A percentile compares a stretch with the other conserved stretches of the same genome.
Conservation (phyloP, 2,888 invertebrate species). For the Mythimna lalbum region DNA sequence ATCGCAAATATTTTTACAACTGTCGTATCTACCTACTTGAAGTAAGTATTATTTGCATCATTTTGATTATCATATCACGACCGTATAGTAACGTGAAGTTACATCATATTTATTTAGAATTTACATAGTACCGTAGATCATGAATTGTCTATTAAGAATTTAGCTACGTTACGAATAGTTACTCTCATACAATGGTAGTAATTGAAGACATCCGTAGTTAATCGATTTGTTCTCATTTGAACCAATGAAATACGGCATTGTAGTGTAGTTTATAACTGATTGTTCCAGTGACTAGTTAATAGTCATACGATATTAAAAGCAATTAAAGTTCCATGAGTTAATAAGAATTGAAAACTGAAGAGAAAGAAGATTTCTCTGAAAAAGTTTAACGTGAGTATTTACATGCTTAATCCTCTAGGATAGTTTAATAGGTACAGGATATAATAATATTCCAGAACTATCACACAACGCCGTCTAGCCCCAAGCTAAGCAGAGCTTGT, state of each 20-base stretch:
- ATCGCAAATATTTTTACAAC: constrained; percentile 16
- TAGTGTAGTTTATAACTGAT: constrained; percentile 28
- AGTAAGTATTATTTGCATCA: constrained; percentile 35
- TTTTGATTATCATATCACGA: constrained; percentile 45
- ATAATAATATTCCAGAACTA: no score
- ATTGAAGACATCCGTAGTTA: constrained; percentile 16
- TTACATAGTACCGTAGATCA: constrained; percentile 19
- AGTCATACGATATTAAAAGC: constrained; percentile 11
- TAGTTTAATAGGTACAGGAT: constrained; percentile 19
- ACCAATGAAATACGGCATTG: background rate
- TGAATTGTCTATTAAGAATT: constrained; percentile 1
- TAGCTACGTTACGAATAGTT: background rate
- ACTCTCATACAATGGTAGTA: background rate
- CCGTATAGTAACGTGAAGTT: constrained; percentile 2
- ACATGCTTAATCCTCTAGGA: background rate
- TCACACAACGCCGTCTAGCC: no score
- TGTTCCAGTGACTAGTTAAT: constrained; percentile 18
- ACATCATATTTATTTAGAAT: constrained; percentile 20
- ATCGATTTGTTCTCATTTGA: constrained; percentile 38
- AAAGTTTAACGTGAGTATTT: constrained; percentile 28
- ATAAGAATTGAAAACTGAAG: background rate
- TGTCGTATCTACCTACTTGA: constrained; percentile 10
- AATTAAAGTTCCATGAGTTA: constrained; percentile 1
- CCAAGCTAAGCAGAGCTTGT: no score
- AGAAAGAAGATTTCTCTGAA: background rate